phyloP scores from a whole-genome alignment of 2,113 vertebrate genomes.

The Emydocephalus ijimae region DNA sequence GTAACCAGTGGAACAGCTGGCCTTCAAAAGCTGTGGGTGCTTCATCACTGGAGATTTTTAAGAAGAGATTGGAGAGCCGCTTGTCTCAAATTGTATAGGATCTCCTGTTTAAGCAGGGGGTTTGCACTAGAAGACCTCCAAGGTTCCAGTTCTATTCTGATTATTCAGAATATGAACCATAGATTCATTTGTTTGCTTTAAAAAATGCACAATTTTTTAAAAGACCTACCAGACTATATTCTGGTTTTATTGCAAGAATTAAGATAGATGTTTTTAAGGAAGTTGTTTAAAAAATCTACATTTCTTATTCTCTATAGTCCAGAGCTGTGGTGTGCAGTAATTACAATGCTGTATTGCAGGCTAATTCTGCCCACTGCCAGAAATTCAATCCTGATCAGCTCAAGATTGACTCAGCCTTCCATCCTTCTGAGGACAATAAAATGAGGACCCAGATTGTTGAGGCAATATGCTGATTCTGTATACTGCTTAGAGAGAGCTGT shows the following conservation, averaged over 20 bases:
- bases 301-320: background rate
- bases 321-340: background rate
- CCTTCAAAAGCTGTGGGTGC: background rate
- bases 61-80: background rate
- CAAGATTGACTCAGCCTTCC: background rate
- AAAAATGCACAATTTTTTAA: background rate
- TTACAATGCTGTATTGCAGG: background rate
- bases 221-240: background rate
- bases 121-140: background rate
- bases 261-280: background rate
- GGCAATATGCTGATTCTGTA: background rate
- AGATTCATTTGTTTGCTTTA: background rate
- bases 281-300: background rate
- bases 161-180: background rate
- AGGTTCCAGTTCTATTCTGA: background rate
- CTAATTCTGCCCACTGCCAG: background rate
- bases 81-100: background rate
- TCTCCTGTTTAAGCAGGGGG: background rate
- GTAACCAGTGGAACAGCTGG: background rate
- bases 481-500: background rate
- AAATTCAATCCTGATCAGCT: background rate
- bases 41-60: background rate
- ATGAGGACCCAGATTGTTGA: background rate
- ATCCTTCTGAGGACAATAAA: background rate
- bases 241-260: background rate